Conservation (phyloP, 2,113 vertebrate genomes). For the Alexandromys fortis region DNA sequence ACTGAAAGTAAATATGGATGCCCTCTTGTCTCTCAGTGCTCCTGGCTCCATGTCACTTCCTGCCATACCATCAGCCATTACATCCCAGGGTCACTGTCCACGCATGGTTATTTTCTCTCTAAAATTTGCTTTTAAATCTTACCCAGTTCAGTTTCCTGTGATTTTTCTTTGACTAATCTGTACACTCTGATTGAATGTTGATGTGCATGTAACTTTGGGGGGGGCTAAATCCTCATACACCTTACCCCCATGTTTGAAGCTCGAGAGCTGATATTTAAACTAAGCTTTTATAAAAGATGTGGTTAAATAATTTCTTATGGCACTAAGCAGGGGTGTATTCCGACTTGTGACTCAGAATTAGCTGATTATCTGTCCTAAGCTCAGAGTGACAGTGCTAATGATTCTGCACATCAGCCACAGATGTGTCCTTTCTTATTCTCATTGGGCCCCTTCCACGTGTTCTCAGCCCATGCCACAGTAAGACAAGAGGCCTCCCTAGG, state of each 20-base stretch:
- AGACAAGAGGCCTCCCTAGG: rapidly evolving
- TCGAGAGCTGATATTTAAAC: background rate
- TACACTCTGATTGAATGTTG: background rate
- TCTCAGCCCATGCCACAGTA: background rate
- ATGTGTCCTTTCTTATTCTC: background rate
- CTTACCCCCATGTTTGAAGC: background rate
- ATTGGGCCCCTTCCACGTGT: background rate
- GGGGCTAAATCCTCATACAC: background rate
- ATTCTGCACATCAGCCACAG: background rate
- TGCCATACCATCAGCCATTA: no score
- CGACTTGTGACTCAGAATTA: background rate
- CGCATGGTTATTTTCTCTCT: background rate
- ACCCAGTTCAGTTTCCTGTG: background rate
- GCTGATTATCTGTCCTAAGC: no score
- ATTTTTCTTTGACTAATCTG: background rate
- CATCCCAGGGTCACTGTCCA: no score
- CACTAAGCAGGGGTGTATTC: background rate
- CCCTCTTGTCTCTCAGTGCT: background rate
- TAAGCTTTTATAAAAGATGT: background rate
- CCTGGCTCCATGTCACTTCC: background rate
- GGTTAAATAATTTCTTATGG: background rate
- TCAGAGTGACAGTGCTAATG: background rate
- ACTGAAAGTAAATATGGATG: rapidly evolving
- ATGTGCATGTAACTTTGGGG: background rate
- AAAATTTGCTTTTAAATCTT: background rate